A percentile compares a stretch with the other conserved stretches of the same genome.
phyloP scores from a whole-genome alignment of 2,797 vertebrate species.

The Poeciliopsis presidionis region DNA sequence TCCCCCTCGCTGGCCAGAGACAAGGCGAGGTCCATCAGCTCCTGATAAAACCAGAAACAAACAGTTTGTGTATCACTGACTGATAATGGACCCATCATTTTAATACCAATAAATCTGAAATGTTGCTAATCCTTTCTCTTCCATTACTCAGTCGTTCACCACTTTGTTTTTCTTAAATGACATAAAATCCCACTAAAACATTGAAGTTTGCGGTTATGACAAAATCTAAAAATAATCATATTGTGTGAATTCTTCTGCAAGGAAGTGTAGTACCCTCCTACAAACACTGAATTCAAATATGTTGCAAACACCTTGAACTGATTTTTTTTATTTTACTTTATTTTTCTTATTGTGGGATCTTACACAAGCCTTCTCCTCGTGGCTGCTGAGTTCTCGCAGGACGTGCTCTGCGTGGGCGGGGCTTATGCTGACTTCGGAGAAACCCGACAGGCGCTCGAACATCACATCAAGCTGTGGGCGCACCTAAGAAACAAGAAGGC shows the following conservation, averaged over 20 bases:
- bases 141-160: background rate
- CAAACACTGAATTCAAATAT: background rate
- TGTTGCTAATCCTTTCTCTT: background rate
- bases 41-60: slow-evolving; percentile 70
- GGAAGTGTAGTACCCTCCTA: background rate
- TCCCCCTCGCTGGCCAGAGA: slow-evolving; percentile 85
- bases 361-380: slow-evolving; percentile 89
- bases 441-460: slow-evolving; percentile 81
- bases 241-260: background rate
- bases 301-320: background rate
- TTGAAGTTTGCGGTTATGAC: background rate
- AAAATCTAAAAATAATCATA: background rate
- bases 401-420: slow-evolving; percentile 89
- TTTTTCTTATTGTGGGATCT: slow-evolving; percentile 53
- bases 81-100: background rate
- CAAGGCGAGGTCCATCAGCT: slow-evolving; percentile 80
- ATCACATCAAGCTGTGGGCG: slow-evolving; percentile 83
- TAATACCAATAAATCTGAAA: background rate
- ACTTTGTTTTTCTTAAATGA: background rate
- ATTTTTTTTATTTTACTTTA: too few species aligned
- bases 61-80: background rate
- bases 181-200: background rate
- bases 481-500: slow-evolving; percentile 67
- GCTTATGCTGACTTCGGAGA: slow-evolving; percentile 90
- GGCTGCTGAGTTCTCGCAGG: slow-evolving; percentile 85